phyloP scores from a whole-genome alignment of 2,113 vertebrate genomes.

The Mola mola region DNA sequence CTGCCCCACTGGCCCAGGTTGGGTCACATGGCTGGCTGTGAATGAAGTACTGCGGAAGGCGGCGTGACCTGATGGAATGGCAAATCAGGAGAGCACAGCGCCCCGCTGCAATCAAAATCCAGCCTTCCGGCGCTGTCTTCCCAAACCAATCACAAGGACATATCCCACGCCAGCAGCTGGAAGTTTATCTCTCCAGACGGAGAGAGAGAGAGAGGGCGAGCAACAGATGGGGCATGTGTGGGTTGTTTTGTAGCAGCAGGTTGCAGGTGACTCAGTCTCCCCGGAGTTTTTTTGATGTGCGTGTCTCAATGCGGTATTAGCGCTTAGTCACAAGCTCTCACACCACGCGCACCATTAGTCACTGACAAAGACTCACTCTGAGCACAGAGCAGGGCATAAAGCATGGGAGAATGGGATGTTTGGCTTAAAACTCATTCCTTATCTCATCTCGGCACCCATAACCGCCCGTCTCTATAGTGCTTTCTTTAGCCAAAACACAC shows the following conservation, averaged over 20 bases:
- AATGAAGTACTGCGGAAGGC: constrained; percentile 48
- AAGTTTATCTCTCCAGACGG: constrained; percentile 7
- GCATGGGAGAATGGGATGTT: constrained; percentile 19
- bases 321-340: constrained; percentile 53
- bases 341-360: constrained; percentile 54
- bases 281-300: constrained; percentile 17
- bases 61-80: constrained; percentile 53
- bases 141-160: constrained; percentile 19
- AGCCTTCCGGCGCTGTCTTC: constrained; percentile 17
- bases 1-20: constrained; percentile 16
- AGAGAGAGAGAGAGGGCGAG: constrained; percentile 12
- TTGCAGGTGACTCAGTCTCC: constrained; percentile 52
- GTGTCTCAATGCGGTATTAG: constrained; percentile 22
- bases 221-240: constrained; percentile 32
- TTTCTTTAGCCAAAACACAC: constrained; percentile 10
- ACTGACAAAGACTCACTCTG: constrained; percentile 50
- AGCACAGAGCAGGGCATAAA: constrained; percentile 33
- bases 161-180: constrained; percentile 32
- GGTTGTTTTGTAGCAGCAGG: constrained; percentile 39
- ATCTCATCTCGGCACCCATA: constrained; percentile 45
- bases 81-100: constrained; percentile 34
- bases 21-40: constrained; percentile 50
- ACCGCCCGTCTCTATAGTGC: constrained; percentile 6
- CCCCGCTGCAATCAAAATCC: constrained; percentile 30
- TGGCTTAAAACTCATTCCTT: constrained; percentile 37